Evolutionary conservation across 2,888 invertebrate genomes (phyloP).

Genomic region (Sepioteuthis lessoniana): DNA sequence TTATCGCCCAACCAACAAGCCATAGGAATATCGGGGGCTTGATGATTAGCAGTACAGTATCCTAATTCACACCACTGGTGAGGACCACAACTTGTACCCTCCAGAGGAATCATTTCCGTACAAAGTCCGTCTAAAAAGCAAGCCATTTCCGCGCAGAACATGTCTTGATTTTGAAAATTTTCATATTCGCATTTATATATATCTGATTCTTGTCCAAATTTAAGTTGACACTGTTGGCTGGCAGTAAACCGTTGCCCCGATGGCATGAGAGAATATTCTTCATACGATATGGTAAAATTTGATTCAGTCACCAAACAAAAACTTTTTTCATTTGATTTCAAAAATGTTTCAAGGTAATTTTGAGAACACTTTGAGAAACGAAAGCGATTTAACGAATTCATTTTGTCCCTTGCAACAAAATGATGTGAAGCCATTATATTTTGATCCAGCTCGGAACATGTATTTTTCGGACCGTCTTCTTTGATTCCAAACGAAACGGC

Average conservation of each 20-base stretch:
- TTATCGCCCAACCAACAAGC: constrained; percentile 38
- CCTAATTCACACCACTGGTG: not conserved
- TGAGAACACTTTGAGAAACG: not conserved
- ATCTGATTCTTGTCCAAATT: not conserved
- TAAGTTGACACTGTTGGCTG: not conserved
- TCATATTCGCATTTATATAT: not conserved
- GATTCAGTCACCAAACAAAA: not conserved
- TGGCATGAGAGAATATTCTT: not conserved
- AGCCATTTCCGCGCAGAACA: not conserved
- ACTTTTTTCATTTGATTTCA: not conserved
- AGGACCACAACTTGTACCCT: not conserved
- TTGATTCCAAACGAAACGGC: not conserved
- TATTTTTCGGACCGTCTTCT: not conserved
- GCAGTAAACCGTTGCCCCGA: not conserved
- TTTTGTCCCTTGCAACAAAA: not conserved
- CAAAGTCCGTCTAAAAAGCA: not conserved
- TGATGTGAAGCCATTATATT: not conserved
- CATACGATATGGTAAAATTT: no score
- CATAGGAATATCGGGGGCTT: not conserved
- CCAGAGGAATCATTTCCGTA: not conserved
- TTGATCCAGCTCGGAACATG: not conserved
- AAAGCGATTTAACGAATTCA: not conserved
- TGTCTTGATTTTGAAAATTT: not conserved
- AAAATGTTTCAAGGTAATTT: not conserved
- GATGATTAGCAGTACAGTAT: not conserved